Evolutionary conservation across 2,888 invertebrate genomes (phyloP), one percentile per base, ranked within the genome.

Genomic region (Lamellibrachia satsuma): DNA sequence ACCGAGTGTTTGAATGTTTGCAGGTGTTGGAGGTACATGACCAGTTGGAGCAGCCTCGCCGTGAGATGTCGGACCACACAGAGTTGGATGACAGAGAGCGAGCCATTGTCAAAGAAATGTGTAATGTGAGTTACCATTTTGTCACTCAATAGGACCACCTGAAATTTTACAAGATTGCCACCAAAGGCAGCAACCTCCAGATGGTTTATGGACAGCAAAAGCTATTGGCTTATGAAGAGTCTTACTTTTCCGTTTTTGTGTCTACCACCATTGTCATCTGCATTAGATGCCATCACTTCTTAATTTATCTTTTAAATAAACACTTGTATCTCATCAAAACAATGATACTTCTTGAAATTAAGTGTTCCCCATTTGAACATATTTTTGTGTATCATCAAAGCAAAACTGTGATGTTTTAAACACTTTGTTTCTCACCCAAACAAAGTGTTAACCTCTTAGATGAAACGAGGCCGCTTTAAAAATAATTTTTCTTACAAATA

Each of bases 21-120:
- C 11, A 93, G 92, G 94, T 94, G 55, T 92, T 94, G 51, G 93
- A 93, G 75, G 93, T 94, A n/a, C 93, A 94, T 75, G 93, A 94
- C 27, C 93, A 94, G 93, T 90, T 93, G n/a, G 93, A 93, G 90
- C 90, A 91, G 52, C 60, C 60, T 8, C 91, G 93, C 27, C 27
- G 75, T 75, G 92, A 93, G 52, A 90, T 91, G 39, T 52, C 60
- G 22, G 91, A 91, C 8, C 93, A 93, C 3, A 8, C 52, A 0
- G n/a, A 52, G 55, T 75, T 75, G n/a, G 93, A 93, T 15, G 92
- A 92, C 55, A 92, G 75, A 75, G 75, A 75, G 6, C 15, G 22
- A 11, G 75, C 75, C 75, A 75, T 75, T 75, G 75, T 75, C 75
- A 75, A 22, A 75, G 75, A 75, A 75, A 75, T 75, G 75, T 75